These are phyloP conservation scores for Augiades crinisus DNA, from an alignment of 2,888 invertebrate species.

Conservation along the genomic window DNA sequence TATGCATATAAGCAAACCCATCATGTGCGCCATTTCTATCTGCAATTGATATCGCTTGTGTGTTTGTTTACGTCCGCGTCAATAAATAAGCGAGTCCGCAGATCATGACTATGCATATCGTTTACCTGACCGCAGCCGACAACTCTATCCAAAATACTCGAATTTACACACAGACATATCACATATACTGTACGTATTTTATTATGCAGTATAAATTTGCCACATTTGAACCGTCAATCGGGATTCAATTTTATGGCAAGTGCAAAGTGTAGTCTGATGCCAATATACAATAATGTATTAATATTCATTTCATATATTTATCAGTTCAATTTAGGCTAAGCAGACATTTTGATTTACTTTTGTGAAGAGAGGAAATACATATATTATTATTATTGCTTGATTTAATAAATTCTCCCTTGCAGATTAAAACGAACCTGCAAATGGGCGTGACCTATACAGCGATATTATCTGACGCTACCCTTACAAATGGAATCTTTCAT, in stretches of 20 bases:
- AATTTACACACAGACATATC: constrained; percentile 3
- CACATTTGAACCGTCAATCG: constrained; percentile 20
- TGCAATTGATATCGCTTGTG: neutral
- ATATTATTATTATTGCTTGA: too few species aligned
- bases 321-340: too few species aligned
- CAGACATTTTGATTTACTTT: too few species aligned
- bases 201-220: constrained; percentile 1
- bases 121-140: constrained; percentile 12
- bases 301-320: too few species aligned
- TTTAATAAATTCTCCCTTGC: too few species aligned
- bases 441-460: constrained; percentile 88
- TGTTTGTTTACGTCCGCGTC: constrained; percentile 16
- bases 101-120: constrained; percentile 31
- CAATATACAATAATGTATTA: constrained; percentile 11
- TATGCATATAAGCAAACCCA: too few species aligned
- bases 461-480: constrained; percentile 84
- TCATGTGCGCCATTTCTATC: neutral
- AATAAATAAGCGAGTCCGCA: constrained; percentile 14
- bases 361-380: constrained; percentile 2
- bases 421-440: constrained; percentile 63
- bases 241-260: constrained; percentile 9
- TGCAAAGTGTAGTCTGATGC: constrained; percentile 15
- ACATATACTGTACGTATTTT: neutral
- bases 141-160: constrained; percentile 4
- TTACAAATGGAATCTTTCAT: constrained; percentile 86